Evolutionary conservation across 2,797 vertebrate genomes (phyloP).

Genomic region (Momotus momota): DNA sequence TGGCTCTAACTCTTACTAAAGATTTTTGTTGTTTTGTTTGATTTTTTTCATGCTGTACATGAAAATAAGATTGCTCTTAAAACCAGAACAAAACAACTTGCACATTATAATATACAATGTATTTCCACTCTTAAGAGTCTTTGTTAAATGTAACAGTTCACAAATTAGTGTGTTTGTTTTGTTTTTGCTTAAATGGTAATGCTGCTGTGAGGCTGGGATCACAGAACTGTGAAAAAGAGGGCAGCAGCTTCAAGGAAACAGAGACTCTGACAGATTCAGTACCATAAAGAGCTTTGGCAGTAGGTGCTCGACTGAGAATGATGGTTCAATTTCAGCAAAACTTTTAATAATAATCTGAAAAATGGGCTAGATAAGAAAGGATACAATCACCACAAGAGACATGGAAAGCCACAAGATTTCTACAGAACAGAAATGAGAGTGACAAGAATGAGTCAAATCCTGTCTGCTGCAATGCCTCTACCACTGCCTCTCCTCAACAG

Average conservation of each 20-base stretch:
- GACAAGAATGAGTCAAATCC: not conserved
- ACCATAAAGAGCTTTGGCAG: not conserved
- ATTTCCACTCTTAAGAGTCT: not conserved
- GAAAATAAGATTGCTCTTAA: not conserved
- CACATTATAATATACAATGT: not conserved
- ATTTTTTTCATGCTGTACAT: not conserved
- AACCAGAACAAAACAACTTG: not conserved
- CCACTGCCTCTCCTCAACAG: not conserved
- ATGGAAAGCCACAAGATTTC: not conserved
- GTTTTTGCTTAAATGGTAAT: not conserved
- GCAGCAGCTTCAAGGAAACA: constrained; percentile 5
- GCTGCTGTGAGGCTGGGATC: not conserved
- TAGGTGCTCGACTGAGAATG: not conserved
- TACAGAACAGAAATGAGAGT: not conserved
- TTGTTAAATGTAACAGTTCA: not conserved
- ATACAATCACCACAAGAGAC: not conserved
- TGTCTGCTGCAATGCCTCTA: not conserved
- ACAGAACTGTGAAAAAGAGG: not conserved
- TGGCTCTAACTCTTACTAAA: not conserved
- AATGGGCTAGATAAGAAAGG: not conserved
- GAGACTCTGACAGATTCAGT: not conserved
- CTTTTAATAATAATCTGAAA: constrained; percentile 9
- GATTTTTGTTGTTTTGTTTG: not conserved
- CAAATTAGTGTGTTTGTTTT: not conserved
- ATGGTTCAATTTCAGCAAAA: not conserved